These are phyloP conservation scores for Dascillus cervinus DNA, from an alignment of 2,888 invertebrate species.

Conservation along the genomic window DNA sequence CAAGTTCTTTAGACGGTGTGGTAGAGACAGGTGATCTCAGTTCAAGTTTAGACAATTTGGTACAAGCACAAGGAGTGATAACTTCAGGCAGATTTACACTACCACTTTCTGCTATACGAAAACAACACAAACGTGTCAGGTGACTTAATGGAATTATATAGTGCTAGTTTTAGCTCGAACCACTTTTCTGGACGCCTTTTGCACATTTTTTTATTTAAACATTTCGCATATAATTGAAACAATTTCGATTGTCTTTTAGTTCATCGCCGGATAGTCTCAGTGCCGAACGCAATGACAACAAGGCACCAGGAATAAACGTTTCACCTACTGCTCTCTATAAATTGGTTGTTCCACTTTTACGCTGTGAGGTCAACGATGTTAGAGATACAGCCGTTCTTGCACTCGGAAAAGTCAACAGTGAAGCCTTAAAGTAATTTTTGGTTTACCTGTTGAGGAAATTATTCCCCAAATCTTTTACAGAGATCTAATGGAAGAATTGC, in stretches of 20 bases:
- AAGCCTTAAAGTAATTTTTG: constrained; percentile 87
- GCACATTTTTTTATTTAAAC: too few species aligned
- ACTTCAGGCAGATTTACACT: constrained; percentile 64
- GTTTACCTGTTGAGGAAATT: background rate
- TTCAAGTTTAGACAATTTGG: constrained; percentile 51
- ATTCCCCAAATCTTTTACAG: constrained; percentile 47
- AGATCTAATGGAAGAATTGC: constrained; percentile 93
- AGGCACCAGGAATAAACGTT: constrained; percentile 61
- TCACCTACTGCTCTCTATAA: constrained; percentile 87
- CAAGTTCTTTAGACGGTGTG: constrained; percentile 28
- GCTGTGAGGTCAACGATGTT: constrained; percentile 91
- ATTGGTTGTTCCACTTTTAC: constrained; percentile 81
- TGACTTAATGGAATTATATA: too few species aligned
- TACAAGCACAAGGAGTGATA: constrained; percentile 49
- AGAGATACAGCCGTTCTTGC: constrained; percentile 91
- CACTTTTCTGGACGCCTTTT: too few species aligned
- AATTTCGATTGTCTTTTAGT: too few species aligned
- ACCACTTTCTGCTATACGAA: constrained; percentile 71
- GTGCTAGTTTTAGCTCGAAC: background rate
- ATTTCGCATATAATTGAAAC: too few species aligned
- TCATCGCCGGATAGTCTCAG: constrained; percentile 87
- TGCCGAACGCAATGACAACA: constrained; percentile 73
- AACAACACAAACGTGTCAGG: constrained; percentile 78
- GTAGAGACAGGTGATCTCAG: constrained; percentile 37
- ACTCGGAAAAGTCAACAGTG: constrained; percentile 90